A percentile compares a stretch with the other conserved stretches of the same genome.
These are phyloP conservation scores for Phalera bucephala DNA, from an alignment of 2,888 invertebrate genomes.

Conservation along the genomic window DNA sequence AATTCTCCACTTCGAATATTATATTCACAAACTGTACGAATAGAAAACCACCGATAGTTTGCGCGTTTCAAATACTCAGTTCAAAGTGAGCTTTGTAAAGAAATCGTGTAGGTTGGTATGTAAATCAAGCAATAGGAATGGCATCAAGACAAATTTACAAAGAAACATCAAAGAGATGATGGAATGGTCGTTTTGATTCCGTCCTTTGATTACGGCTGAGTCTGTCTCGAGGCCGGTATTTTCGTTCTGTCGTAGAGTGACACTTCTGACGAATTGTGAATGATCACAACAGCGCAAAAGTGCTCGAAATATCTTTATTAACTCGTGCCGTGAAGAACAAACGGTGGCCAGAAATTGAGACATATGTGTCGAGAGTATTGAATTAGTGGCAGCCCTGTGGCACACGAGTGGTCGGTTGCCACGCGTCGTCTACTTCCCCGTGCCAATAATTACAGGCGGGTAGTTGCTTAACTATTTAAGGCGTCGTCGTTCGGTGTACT, in stretches of 20 bases:
- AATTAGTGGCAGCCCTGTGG: slow-evolving; percentile 30
- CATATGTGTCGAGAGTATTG: slow-evolving; percentile 8
- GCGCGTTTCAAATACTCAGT: slow-evolving; percentile 26
- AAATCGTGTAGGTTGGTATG: slow-evolving; percentile 31
- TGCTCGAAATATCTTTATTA: slow-evolving; percentile 15
- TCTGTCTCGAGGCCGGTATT: slow-evolving; percentile 59
- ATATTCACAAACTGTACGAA: slow-evolving; percentile 23
- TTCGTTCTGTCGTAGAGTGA: slow-evolving; percentile 37
- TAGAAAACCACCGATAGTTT: slow-evolving; percentile 20
- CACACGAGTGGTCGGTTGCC: slow-evolving; percentile 20
- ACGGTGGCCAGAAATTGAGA: slow-evolving; percentile 20
- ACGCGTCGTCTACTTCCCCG: slow-evolving; percentile 38
- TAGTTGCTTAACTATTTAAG: slow-evolving; percentile 64
- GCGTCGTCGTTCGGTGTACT: slow-evolving; percentile 49
- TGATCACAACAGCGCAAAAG: slow-evolving; percentile 19
- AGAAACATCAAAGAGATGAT: slow-evolving; percentile 68
- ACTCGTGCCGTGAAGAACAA: slow-evolving; percentile 11
- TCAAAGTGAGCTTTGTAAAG: slow-evolving; percentile 30
- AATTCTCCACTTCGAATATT: slow-evolving; percentile 15
- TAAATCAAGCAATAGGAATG: slow-evolving; percentile 44
- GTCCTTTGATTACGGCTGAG: slow-evolving; percentile 67
- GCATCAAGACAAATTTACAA: slow-evolving; percentile 58
- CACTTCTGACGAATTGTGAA: slow-evolving; percentile 26
- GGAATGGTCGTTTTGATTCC: slow-evolving; percentile 63
- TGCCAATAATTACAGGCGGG: slow-evolving; percentile 58